Conservation (phyloP, 2,113 vertebrate species). For the Smithornis capensis region DNA sequence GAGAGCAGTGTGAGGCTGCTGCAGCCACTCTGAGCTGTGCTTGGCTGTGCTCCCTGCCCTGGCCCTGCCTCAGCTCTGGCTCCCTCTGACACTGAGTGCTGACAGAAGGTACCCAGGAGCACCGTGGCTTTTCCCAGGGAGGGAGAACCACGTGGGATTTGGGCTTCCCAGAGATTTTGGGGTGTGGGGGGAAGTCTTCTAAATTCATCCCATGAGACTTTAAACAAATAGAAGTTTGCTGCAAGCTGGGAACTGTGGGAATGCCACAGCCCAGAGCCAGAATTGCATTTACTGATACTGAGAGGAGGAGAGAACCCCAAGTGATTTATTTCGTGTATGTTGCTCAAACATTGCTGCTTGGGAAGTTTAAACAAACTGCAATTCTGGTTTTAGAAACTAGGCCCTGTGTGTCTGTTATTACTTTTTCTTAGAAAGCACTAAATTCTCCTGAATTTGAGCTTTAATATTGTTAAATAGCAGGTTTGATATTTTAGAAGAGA, state of each 20-base stretch:
- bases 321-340: background rate
- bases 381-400: background rate
- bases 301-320: background rate
- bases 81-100: constrained; percentile 51
- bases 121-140: background rate
- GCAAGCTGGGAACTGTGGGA: background rate
- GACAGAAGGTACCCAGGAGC: constrained; percentile 65
- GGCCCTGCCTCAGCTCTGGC: constrained; percentile 69
- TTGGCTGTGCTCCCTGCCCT: constrained; percentile 3
- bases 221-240: background rate
- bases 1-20: background rate
- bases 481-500: constrained; percentile 70
- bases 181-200: background rate
- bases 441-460: constrained; percentile 74
- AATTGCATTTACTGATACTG: background rate
- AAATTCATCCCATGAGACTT: background rate
- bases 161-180: background rate
- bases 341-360: background rate
- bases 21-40: constrained; percentile 44
- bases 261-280: background rate
- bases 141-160: background rate
- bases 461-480: constrained; percentile 81
- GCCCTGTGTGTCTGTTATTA: background rate
- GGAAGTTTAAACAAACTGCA: background rate
- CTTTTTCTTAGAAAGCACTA: background rate